Conservation (phyloP, 2,888 invertebrate species). For the Pristionchus arcanus region DNA sequence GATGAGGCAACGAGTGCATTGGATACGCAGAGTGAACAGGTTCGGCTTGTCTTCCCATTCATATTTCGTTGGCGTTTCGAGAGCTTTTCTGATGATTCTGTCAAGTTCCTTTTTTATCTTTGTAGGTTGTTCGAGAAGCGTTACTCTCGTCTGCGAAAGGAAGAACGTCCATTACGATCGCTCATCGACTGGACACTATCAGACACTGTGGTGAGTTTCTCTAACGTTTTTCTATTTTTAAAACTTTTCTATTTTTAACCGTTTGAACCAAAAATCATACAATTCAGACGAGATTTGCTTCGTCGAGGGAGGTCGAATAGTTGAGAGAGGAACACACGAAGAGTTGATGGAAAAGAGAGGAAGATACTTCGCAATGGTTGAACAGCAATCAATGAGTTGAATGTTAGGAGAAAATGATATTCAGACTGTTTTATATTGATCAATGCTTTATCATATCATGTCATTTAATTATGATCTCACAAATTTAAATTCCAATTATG, state of each 20-base stretch:
- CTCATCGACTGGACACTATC: slow-evolving; percentile 50
- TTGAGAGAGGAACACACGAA: slow-evolving; percentile 48
- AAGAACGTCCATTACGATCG: slow-evolving; percentile 32
- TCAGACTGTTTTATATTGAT: background rate
- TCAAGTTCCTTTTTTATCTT: background rate
- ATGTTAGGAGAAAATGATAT: background rate
- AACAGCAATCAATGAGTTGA: slow-evolving; percentile 30
- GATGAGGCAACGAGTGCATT: slow-evolving; percentile 54
- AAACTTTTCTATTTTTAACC: too few relatives aligned
- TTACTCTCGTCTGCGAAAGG: slow-evolving; percentile 22
- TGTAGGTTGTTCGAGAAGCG: slow-evolving; percentile 32
- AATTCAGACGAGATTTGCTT: slow-evolving; percentile 44
- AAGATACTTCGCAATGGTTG: slow-evolving; percentile 23
- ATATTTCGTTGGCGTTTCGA: too few relatives aligned
- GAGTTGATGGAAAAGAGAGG: slow-evolving; percentile 39
- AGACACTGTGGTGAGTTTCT: slow-evolving; percentile 44
- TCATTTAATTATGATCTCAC: background rate
- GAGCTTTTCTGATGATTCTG: too few relatives aligned
- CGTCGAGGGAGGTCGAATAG: slow-evolving; percentile 34
- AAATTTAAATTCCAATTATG: too few relatives aligned
- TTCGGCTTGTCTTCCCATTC: background rate
- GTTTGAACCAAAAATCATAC: too few relatives aligned
- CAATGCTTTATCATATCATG: background rate
- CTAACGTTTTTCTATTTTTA: too few relatives aligned
- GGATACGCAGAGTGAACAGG: slow-evolving; percentile 48